Conservation (phyloP, 2,113 vertebrate species). For the Tiliqua scincoides region DNA sequence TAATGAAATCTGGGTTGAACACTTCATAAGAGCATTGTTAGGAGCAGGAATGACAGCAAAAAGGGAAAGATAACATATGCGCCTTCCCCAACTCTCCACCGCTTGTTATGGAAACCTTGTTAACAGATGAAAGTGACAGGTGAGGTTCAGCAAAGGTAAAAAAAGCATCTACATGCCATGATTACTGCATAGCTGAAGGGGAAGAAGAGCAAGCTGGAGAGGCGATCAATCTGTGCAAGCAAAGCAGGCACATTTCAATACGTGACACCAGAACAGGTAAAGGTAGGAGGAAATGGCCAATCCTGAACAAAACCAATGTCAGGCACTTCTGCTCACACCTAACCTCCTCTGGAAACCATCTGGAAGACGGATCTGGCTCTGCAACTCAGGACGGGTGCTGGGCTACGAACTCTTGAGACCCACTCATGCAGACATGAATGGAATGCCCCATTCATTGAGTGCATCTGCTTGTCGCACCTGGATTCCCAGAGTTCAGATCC, state of each 20-base stretch:
- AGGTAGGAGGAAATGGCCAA: not conserved
- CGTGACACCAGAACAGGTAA: slow-evolving; percentile 37
- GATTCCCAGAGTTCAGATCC: not conserved
- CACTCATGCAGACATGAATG: not conserved
- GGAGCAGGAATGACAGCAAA: slow-evolving; percentile 43
- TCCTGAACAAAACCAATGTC: not conserved
- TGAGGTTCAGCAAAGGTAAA: slow-evolving; percentile 49
- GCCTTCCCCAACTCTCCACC: not conserved
- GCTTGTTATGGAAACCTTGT: slow-evolving; percentile 59
- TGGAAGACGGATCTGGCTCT: not conserved
- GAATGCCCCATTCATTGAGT: not conserved
- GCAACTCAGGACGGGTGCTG: not conserved
- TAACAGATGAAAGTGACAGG: slow-evolving; percentile 61
- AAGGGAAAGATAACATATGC: slow-evolving; percentile 31
- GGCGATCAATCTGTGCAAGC: slow-evolving; percentile 35
- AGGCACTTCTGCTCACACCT: too few relatives aligned
- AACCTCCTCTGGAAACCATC: not conserved
- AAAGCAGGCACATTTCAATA: slow-evolving; percentile 28
- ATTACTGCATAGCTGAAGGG: slow-evolving; percentile 31
- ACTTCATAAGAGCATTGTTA: slow-evolving; percentile 37
- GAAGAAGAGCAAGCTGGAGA: slow-evolving; percentile 18
- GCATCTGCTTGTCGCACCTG: not conserved
- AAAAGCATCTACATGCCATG: not conserved
- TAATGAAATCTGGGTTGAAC: slow-evolving; percentile 13
- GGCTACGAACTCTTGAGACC: not conserved